Base-by-base conservation (phyloP, 2,888 invertebrate genomes). In the Cantharis nigra region DNA sequence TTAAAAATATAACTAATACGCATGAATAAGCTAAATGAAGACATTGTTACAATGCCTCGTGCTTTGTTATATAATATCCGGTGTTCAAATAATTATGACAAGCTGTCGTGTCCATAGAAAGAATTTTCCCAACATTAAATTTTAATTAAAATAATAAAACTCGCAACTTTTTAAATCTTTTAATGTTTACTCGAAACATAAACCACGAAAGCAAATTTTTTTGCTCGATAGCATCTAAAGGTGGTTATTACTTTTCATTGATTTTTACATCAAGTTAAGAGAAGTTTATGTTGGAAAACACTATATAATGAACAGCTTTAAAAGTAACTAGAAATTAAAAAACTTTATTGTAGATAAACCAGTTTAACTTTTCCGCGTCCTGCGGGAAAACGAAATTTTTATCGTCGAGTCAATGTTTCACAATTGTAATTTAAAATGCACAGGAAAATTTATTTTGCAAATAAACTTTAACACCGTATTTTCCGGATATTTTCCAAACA, bases 1-100 rank as follows among this genome's bases (percentile, higher is more conserved):
- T 67, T 30, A 20, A 26, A 71, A 16, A 71, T 71, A 71, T 62
- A 71, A 62, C 33, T 71, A 71, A 20, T 18, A 63, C 49, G 62
- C 71, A 71, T 62, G 71, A 49, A 62, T 69, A 69, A 16, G 16
- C 49, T 49, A 49, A 49, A 49, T 49, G 49, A 49, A 49, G 49
- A 49, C 49, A 49, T 49, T 49, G 49, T 49, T 49, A 49, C 49
- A 49, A n/a, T n/a, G 49, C n/a, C 49, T 49, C 49, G 49, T n/a
- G n/a, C 49, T 49, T 49, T 49, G n/a, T 49, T 49, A 49, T n/a
- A 49, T 2, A 49, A 49, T 49, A 49, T 49, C 49, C 49, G 49
- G 49, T n/a, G n/a, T 49, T 49, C 7, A 49, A 49, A 49, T 49
- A 49, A 49, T 49, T 49, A 3, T 49, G 49, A 49, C 49, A 49